Evolutionary conservation across 2,888 invertebrate species (phyloP), one percentile per base, ranked within the genome.

Genomic region (Ichneumon xanthorius): DNA sequence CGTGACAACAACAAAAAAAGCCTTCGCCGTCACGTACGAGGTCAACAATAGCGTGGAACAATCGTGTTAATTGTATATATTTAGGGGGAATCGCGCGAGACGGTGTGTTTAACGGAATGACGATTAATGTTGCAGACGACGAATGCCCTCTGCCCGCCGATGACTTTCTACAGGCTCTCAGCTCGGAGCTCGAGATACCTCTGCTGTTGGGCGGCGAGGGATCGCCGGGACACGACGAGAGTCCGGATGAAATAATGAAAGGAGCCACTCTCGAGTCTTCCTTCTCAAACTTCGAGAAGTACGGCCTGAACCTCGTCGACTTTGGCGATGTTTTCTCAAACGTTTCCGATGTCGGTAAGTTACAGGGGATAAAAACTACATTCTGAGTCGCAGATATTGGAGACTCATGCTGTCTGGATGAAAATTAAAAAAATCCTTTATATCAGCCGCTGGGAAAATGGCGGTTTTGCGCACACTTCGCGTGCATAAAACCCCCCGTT

Each of bases 121-220:
- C 22, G 26, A 71, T 71, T 81, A 83, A 86, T 70, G 67, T 86
- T 89, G 0, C 86, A 92, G 92, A 90, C 61, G 87, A 89, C 0
- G 90, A 91, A 50, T 88, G 87, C 73, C 86, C 89, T 22, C 81
- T 92, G 67, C 89, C 91, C 2, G 87, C 89, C 3, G 93, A 93
- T 78, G 91, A 93, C 77, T 91, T 93, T 70, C 89, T 93, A 58
- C 91, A 93, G 86, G 89, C 91, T 14, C 86, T 92, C 50, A 92
- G 92, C 82, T 90, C 91, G 0, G 92, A 91, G 73, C 84, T 93
- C 67, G 92, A 92, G 53, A 92, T 93, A 53, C 91, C 93, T 4
- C 79, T 90, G 40, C 82, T 91, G 3, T 78, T 91, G 58, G 90
- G 90, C 1, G 90, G 87, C 37, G 92, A 91, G 70, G 87, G 89